Base-by-base conservation (phyloP, 2,797 vertebrate genomes). In the Hippoglossus hippoglossus region DNA sequence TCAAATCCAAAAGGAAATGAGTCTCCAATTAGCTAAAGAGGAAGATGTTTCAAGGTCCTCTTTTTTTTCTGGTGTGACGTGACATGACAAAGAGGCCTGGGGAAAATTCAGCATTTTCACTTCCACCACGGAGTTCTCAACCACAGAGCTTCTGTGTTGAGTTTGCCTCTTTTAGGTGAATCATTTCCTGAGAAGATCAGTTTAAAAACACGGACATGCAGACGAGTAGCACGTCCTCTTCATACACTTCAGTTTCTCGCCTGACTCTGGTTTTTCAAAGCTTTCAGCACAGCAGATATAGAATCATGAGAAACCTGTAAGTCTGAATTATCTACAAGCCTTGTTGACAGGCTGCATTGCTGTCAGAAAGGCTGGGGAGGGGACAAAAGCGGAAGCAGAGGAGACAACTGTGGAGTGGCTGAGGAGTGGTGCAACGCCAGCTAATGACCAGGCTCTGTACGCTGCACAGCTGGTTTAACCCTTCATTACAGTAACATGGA, bases 11-110 rank as follows among this genome's bases (percentile, higher is more conserved):
- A 69, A 82, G 83, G 80, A 89, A 90, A 85, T 83, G 76, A 81
- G 63, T 77, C 62, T 86, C 73, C 68, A 78, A 83, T 87, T 74
- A 67, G 69, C 70, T 44, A 67, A 89, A 87, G 87, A 75, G 59
- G 88, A 91, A 84, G 80, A 81, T 41, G 56, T 52, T 78, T 87
- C 52, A 78, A 89, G 77, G 73, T 87, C 71, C 87, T 80, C 75
- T 86, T 87, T 87, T 88, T 8, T 10, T 71, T 72, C 13, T 69
- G 54, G 31, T 47, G 62, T 77, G 85, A 85, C 66, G 12, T 10
- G 34, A 88, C 66, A 63, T 51, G 16, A 53, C 63, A 49, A 9
- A 74, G 26, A 64, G 24, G 24, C 4, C 11, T 15, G 31, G 16
- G 18, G 34, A 22, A 55, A 65, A 73, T 34, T 53, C 4, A 1